Evolutionary conservation across 1,140 invertebrate species (phyloP).

Genomic region (Philotrypesis tridentata): DNA sequence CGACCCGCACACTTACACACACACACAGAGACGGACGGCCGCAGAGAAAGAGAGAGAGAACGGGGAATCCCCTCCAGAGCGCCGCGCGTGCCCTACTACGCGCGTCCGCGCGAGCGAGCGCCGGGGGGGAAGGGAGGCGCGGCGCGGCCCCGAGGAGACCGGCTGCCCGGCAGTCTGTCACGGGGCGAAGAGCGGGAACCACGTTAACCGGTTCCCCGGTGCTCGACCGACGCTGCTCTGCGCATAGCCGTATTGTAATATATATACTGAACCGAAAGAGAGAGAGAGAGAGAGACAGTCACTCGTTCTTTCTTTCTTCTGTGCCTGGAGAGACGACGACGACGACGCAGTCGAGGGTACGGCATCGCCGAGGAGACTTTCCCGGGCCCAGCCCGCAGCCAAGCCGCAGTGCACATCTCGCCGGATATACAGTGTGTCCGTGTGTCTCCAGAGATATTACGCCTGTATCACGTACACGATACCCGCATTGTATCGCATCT

Average conservation of each 20-base stretch:
- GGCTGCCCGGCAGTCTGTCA: slow-evolving; percentile 71
- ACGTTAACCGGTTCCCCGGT: slow-evolving; percentile 68
- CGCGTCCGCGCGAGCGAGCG: slow-evolving; percentile 24
- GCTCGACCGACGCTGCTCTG: too few species aligned
- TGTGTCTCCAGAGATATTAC: too few species aligned
- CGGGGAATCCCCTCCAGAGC: background rate
- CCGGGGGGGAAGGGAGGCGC: slow-evolving; percentile 53
- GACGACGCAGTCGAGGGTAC: too few species aligned
- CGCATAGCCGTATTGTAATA: too few species aligned
- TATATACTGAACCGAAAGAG: background rate
- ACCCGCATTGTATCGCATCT: too few species aligned
- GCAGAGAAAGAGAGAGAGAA: background rate
- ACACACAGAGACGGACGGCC: too few species aligned
- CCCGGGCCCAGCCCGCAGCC: too few species aligned
- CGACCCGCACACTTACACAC: background rate
- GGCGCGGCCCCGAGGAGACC: slow-evolving; percentile 50
- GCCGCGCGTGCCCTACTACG: slow-evolving; percentile 56
- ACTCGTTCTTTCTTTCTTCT: background rate
- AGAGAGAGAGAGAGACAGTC: background rate
- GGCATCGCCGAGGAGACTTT: too few species aligned
- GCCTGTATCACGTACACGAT: too few species aligned
- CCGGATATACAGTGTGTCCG: too few species aligned
- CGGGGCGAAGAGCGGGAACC: slow-evolving; percentile 72
- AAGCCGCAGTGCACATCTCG: too few species aligned
- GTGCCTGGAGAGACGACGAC: too few species aligned